phyloP scores from a whole-genome alignment of 2,888 invertebrate genomes.

The Molorchus minor region DNA sequence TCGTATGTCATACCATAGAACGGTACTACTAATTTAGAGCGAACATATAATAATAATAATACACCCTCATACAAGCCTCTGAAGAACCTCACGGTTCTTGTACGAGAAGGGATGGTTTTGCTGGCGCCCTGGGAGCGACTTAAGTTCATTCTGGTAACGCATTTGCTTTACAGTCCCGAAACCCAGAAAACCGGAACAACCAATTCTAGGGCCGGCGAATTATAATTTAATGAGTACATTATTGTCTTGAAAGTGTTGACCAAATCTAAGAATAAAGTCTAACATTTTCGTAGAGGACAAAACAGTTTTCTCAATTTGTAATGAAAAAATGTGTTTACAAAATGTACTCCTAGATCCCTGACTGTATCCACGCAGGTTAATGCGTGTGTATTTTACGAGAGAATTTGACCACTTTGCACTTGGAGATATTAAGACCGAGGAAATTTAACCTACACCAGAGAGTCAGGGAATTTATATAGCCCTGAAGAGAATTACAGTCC shows the following conservation, averaged over 20 bases:
- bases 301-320: neutral
- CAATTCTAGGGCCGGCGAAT: no score
- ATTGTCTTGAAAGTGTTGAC: neutral
- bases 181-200: no score
- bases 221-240: neutral
- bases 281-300: neutral
- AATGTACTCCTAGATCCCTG: neutral
- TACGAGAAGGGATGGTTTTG: no score
- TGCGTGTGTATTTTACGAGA: no score
- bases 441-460: neutral
- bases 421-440: neutral
- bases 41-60: no score
- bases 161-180: no score
- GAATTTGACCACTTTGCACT: no score
- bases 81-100: no score
- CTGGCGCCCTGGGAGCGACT: no score
- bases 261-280: neutral
- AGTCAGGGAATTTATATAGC: neutral
- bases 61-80: no score
- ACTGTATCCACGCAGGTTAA: neutral
- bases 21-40: neutral
- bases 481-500: neutral
- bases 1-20: neutral
- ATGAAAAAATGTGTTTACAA: neutral
- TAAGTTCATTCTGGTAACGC: no score